These are phyloP conservation scores for Megalops cyprinoides DNA, from an alignment of 2,797 vertebrate species.

Conservation along the genomic window DNA sequence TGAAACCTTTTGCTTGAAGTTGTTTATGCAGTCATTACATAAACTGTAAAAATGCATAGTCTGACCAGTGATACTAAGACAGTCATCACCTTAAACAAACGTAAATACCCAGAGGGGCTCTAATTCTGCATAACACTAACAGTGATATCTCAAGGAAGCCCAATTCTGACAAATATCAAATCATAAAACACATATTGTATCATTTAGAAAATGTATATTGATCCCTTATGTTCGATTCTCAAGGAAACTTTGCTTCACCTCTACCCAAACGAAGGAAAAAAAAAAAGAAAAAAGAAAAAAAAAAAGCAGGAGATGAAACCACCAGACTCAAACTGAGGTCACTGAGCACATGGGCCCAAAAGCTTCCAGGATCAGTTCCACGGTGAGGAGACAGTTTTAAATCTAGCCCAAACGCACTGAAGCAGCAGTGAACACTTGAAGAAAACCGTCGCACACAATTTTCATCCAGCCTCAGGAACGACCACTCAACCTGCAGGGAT, in stretches of 20 bases:
- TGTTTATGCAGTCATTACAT: no score
- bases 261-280: constrained; percentile 60
- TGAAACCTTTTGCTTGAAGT: background rate
- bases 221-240: constrained; percentile 53
- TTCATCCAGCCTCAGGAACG: constrained; percentile 50
- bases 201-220: constrained; percentile 61
- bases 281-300: constrained; percentile 55
- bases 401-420: constrained; percentile 56
- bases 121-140: background rate
- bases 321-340: constrained; percentile 68
- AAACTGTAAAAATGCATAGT: background rate
- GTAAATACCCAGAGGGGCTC: background rate
- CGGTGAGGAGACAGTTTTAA: constrained; percentile 65
- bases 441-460: constrained; percentile 56
- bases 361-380: constrained; percentile 61
- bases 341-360: constrained; percentile 67
- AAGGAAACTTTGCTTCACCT: constrained; percentile 70
- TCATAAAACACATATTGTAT: constrained; percentile 56
- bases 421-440: constrained; percentile 55
- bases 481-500: constrained; percentile 57
- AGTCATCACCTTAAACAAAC: background rate
- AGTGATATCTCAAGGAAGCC: background rate
- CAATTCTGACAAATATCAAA: constrained; percentile 3
- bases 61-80: no score
- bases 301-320: constrained; percentile 58